Percentiles rank a stretch among this genome's conserved stretches.
phyloP scores from a whole-genome alignment of 2,113 vertebrate genomes.

The Corythornis madagascariensis region DNA sequence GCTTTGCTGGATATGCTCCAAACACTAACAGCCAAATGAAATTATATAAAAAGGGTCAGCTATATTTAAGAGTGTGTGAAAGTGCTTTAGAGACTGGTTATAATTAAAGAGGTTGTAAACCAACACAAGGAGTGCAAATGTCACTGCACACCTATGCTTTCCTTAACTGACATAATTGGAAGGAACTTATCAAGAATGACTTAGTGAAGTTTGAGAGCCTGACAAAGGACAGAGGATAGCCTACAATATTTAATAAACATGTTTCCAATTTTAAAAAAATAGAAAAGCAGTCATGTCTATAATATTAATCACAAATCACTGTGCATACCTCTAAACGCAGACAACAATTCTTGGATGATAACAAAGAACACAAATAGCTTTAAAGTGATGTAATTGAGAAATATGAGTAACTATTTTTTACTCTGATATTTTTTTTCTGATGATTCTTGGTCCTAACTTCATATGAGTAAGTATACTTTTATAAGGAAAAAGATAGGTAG shows the following conservation, averaged over 20 bases:
- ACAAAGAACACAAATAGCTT: background rate
- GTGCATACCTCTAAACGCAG: background rate
- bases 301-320: background rate
- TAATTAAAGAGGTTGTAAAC: constrained; percentile 77
- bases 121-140: constrained; percentile 32
- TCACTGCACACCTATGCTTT: background rate
- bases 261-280: background rate
- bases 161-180: background rate
- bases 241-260: background rate
- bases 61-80: constrained; percentile 73
- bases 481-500: background rate
- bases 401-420: background rate
- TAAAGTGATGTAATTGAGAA: background rate
- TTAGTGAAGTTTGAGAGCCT: background rate
- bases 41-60: constrained; percentile 81
- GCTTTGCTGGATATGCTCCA: constrained; percentile 86
- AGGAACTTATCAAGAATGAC: background rate
- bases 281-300: background rate
- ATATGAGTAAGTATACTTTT: background rate
- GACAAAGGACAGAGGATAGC: background rate
- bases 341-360: background rate
- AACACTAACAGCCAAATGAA: constrained; percentile 81
- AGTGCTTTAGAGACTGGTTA: constrained; percentile 68
- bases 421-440: background rate
- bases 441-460: background rate